phyloP scores from a whole-genome alignment of 2,113 vertebrate genomes.

The Upupa epops region DNA sequence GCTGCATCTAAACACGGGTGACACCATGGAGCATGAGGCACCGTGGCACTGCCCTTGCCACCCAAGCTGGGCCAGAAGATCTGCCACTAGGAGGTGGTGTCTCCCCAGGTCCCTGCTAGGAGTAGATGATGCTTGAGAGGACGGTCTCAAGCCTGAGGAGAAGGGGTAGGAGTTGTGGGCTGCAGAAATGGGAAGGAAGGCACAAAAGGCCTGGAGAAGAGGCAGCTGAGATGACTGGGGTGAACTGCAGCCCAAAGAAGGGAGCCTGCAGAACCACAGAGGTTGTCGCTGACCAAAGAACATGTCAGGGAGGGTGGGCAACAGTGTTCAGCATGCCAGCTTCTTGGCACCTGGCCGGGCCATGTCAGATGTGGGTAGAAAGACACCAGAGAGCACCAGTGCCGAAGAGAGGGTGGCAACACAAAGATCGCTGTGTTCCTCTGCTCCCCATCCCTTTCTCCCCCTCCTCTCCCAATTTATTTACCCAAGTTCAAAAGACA shows the following conservation, averaged over 20 bases:
- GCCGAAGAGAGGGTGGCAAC: conserved; percentile 25
- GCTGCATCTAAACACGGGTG: neutral
- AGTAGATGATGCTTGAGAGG: neutral
- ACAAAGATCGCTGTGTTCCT: conserved; percentile 59
- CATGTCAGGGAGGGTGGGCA: neutral
- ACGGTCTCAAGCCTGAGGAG: neutral
- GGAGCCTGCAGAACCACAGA: neutral
- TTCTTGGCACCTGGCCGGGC: conserved; percentile 48
- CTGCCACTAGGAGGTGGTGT: neutral
- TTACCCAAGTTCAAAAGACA: conserved; percentile 65
- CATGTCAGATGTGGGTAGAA: conserved; percentile 41
- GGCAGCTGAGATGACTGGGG: neutral
- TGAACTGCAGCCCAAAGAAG: neutral
- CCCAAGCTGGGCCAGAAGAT: neutral
- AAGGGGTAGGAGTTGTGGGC: neutral
- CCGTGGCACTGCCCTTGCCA: neutral
- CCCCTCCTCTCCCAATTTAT: conserved; percentile 56
- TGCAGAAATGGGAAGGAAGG: neutral
- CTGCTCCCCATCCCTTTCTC: conserved; percentile 42
- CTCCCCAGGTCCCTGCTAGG: neutral
- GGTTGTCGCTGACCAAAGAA: neutral
- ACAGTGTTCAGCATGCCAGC: neutral
- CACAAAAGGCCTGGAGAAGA: neutral
- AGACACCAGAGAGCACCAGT: conserved; percentile 46
- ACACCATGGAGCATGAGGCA: neutral